Evolutionary conservation across 2,888 invertebrate genomes (phyloP), one percentile per base, ranked within the genome.

Genomic region (Alitta virens): DNA sequence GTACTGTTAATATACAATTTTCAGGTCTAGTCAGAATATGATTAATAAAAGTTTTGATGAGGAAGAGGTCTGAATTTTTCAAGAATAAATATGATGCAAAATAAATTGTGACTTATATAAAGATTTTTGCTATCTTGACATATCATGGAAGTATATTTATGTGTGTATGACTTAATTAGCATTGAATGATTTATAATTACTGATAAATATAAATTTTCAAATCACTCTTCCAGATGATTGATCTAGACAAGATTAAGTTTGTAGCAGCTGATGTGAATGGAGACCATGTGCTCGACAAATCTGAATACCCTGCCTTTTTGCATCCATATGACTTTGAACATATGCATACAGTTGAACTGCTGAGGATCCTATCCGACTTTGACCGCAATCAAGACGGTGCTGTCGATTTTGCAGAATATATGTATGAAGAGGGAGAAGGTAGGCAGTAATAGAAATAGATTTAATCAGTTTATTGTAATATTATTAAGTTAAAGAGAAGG

Each of bases 291-390:
- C 85, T 99, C 56, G 87, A 89, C 73, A 75, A 85, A 1, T 84
- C 87, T 1, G 98, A 99, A 82, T 96, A 92, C 84, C 85, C 90
- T 69, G 87, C 90, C 24, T 98, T 97, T 82, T 89, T 91, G 52
- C 94, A 93, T 81, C 98, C 99, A 0, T 95, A 96, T 83, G 95
- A 97, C 80, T 90, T 92, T 81, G 88, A 88, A 33, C 86, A 87
- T 75, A 97, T 98, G 97, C 79, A 82, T 67, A 73, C 75, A 50
- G 69, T 73, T 42, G 79, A 81, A 64, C 60, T 80, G 56, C 68
- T 75, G 24, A 65, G 73, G 53, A 91, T 92, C 0, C 84, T 98
- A 73, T 84, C 87, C 1, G 93, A 94, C 68, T 92, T 92, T 82
- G 98, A 99, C 83, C 82, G 73, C 38, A 88, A 99, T 83, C 85